phyloP scores from a whole-genome alignment of 2,113 vertebrate species.

The Leucopternis melanops region DNA sequence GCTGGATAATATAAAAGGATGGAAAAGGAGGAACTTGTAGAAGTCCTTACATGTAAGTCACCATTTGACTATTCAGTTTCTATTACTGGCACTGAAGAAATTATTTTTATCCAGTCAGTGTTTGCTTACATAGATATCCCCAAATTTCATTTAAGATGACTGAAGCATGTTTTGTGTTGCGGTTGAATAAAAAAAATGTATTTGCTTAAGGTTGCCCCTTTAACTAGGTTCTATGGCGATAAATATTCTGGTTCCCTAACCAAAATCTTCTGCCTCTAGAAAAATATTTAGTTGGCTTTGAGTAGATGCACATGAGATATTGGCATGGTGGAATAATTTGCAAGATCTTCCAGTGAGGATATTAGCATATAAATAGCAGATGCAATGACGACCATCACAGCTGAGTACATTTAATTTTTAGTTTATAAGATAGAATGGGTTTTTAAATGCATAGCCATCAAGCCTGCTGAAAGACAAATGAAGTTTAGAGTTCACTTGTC shows the following conservation, averaged over 20 bases:
- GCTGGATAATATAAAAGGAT: neutral
- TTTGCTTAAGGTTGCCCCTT: neutral
- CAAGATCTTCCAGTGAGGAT: conserved; percentile 91
- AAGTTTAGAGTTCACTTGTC: conserved; percentile 93
- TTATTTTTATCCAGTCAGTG: neutral
- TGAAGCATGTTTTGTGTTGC: neutral
- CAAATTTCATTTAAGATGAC: neutral
- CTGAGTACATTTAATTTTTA: conserved; percentile 99
- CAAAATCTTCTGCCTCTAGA: conserved; percentile 43
- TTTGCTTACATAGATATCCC: neutral
- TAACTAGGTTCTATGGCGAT: neutral
- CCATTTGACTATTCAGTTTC: neutral
- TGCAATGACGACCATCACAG: conserved; percentile 94
- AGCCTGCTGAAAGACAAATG: conserved; percentile 96
- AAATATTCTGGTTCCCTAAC: conserved; percentile 41
- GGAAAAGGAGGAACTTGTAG: neutral
- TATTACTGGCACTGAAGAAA: neutral
- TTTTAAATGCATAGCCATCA: conserved; percentile 97
- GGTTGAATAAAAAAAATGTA: neutral
- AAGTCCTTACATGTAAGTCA: neutral
- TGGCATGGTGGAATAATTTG: conserved; percentile 94
- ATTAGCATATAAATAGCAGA: conserved; percentile 99
- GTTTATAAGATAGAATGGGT: conserved; percentile 99
- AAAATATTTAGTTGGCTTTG: conserved; percentile 72
- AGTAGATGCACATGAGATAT: conserved; percentile 91